Base-by-base conservation (phyloP, 2,888 invertebrate species). In the Pycnomerus fuliginosus region DNA sequence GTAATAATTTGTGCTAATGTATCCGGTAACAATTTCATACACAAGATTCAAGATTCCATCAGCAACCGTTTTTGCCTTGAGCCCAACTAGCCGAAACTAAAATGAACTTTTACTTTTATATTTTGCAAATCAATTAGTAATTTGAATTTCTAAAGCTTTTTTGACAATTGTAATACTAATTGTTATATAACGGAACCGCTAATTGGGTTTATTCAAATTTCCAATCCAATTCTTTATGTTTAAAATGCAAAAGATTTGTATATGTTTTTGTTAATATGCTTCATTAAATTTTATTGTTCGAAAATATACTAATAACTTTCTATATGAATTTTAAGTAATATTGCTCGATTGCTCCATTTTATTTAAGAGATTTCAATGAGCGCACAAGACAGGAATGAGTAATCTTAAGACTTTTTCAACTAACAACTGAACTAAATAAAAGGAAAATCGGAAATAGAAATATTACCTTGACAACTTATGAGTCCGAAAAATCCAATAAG, bases 401-500 rank as follows among this genome's bases (percentile, higher is more conserved):
- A 4, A 8, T 20, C 5, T 20, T 20, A 7, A 8, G 8, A 20
- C 5, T 20, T 20, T 20, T 20, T 20, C 5, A 20, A 20, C 23
- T n/a, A 23, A 23, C 3, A 34, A 23, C 8, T 23, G 14, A 3
- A 31, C 3, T 33, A n/a, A 22, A 3, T 8, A 12, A 22, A n/a
- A 12, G 11, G n/a, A 10, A 22, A 11, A 22, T 22, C n/a, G 22
- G 8, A 10, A 5, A 27, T 10, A 24, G 23, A 24, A 35, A 27
- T 27, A 12, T 39, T 46, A 46, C 46, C 46, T 46, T 46, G 40
- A 23, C 41, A 41, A n/a, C 20, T 23, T 10, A 23, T 16, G 14
- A 29, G 25, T 16, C 31, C 31, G 14, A 41, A 32, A 17, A 46
- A 46, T 41, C 41, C 46, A 25, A 41, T 5, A 12, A 36, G 17